These are phyloP conservation scores for Girardinus metallicus DNA, from an alignment of 2,797 vertebrate species.

Conservation along the genomic window DNA sequence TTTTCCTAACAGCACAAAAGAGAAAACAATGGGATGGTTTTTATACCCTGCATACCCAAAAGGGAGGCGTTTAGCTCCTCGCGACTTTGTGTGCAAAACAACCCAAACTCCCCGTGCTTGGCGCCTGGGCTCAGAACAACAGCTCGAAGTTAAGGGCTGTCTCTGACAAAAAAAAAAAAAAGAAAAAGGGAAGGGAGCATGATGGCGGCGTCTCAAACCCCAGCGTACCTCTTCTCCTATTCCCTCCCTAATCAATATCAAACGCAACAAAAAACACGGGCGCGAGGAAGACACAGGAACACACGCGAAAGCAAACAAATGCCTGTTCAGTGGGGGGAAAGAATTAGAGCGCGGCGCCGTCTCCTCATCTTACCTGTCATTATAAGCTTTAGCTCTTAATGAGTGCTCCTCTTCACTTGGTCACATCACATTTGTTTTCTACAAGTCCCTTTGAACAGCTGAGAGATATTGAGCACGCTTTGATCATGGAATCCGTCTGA, in stretches of 20 bases:
- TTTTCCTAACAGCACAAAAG: slow-evolving; percentile 61
- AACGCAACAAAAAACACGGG: slow-evolving; percentile 76
- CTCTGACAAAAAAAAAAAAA: slow-evolving; percentile 59
- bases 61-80: slow-evolving; percentile 76
- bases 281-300: slow-evolving; percentile 69
- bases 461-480: slow-evolving; percentile 92
- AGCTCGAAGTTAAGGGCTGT: slow-evolving; percentile 67
- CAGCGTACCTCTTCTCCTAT: slow-evolving; percentile 76
- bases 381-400: slow-evolving; percentile 93
- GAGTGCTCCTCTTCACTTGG: slow-evolving; percentile 94
- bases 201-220: slow-evolving; percentile 64
- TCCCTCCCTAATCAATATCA: slow-evolving; percentile 85
- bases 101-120: slow-evolving; percentile 66
- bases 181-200: slow-evolving; percentile 51
- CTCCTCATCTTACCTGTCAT: slow-evolving; percentile 89
- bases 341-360: slow-evolving; percentile 76
- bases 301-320: slow-evolving; percentile 78
- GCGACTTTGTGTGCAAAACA: slow-evolving; percentile 78
- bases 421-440: slow-evolving; percentile 95
- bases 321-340: slow-evolving; percentile 77
- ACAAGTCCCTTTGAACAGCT: slow-evolving; percentile 96
- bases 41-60: slow-evolving; percentile 71
- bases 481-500: slow-evolving; percentile 95
- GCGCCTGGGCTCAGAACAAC: slow-evolving; percentile 61
- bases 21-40: slow-evolving; percentile 69